Base-by-base conservation (phyloP, 2,888 invertebrate species). In the Automeris io region DNA sequence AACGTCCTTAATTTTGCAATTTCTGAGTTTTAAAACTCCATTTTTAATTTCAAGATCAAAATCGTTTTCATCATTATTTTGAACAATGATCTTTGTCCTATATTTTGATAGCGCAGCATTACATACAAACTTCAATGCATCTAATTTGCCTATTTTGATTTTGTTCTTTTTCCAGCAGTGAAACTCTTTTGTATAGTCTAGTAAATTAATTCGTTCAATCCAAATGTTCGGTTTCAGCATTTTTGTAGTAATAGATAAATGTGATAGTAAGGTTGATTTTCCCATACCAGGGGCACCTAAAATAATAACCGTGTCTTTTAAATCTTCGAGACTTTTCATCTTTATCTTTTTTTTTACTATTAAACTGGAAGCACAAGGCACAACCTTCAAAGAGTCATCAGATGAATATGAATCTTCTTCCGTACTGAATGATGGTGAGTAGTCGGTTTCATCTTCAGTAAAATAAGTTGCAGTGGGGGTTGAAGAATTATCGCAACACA, bases 271-370 rank as follows among this genome's bases (percentile, higher is more conserved):
- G 7, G 42, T 39, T 1, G 42, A 42, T 18, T 42, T 42, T 6
- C 42, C 42, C 42, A 42, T 42, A 13, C 42, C 42, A 5, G 42
- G 39, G 6, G 36, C 33, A 1, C 35, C 42, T 23, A 39, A 33
- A 11, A 42, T 25, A 2, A 39, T 24, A 24, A 42, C 18, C 1
- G 19, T 36, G 8, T 39, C 36, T 11, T 24, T 24, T 5, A 24
- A 11, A 11, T 2, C 24, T 11, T 24, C 24, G n/a, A 24, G 24
- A 24, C 9, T 9, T 24, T 24, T 24, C n/a, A 5, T 11, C 11
- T 24, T 24, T 11, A 24, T 11, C 11, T 5, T 24, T 9, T 24
- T 24, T 3, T 24, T 24, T 24, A 9, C 9, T 9, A 9, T 6
- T 9, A n/a, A 11, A 9, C 11, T 24, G 3, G 23, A 23, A n/a